Percentiles rank a stretch among this genome's conserved stretches.
phyloP scores from a whole-genome alignment of 2,113 vertebrate species.

The Cariama cristata region DNA sequence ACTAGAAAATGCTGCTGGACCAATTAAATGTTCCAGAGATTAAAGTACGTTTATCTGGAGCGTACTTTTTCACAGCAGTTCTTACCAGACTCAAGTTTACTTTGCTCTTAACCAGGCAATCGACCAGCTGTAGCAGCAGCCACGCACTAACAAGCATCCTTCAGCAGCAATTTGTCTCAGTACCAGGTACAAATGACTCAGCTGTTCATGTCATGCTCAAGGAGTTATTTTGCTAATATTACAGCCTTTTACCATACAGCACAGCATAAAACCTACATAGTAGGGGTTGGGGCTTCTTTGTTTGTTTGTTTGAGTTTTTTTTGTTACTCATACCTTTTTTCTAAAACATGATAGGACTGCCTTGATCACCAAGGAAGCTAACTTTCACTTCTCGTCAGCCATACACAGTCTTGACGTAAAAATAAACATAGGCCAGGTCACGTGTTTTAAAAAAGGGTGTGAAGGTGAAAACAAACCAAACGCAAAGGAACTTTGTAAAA shows the following conservation, averaged over 20 bases:
- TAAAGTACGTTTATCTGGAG: conserved; percentile 11
- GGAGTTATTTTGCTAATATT: neutral
- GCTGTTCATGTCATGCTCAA: neutral
- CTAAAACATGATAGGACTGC: neutral
- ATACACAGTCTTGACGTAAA: neutral
- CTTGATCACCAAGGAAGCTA: neutral
- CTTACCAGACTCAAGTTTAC: neutral
- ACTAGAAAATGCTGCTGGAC: neutral
- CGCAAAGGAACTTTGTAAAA: neutral
- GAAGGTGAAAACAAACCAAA: neutral
- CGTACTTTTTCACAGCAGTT: neutral
- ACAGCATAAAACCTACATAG: neutral
- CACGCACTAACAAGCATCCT: neutral
- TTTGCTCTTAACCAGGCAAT: conserved; percentile 16
- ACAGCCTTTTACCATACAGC: neutral
- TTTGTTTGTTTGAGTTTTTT: neutral
- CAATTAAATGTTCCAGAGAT: conserved; percentile 22
- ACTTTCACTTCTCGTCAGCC: neutral
- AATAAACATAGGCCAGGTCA: neutral
- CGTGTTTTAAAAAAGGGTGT: neutral
- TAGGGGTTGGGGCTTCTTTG: neutral
- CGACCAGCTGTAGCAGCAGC: conserved; percentile 2
- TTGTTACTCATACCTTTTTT: neutral
- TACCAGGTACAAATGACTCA: neutral
- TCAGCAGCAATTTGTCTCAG: neutral